Percentiles rank a stretch among this genome's conserved stretches.
Evolutionary conservation across 2,888 invertebrate genomes (phyloP).

Genomic region (Elaeidobius kamerunicus): DNA sequence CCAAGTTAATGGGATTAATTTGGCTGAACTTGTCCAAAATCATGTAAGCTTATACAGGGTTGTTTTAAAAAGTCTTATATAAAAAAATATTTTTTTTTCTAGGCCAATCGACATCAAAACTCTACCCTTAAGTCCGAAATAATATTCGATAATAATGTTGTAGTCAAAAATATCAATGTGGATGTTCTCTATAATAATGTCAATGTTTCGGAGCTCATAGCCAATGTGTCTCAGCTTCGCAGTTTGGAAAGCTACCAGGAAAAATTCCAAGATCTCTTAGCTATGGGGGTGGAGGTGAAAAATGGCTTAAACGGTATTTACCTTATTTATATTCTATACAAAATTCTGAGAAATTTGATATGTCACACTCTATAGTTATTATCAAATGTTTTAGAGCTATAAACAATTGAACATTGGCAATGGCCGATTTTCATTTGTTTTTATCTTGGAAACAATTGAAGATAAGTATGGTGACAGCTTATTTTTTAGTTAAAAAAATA

Average conservation of each 20-base stretch:
- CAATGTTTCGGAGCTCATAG: conserved; percentile 42
- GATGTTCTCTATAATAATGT: conserved; percentile 42
- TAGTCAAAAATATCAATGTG: conserved; percentile 42
- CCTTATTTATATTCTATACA: not conserved
- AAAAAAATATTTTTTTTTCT: conserved; percentile 29
- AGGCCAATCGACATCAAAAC: conserved; percentile 41
- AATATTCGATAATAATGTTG: conserved; percentile 41
- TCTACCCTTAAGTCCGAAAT: conserved; percentile 39
- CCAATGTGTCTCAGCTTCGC: conserved; percentile 39
- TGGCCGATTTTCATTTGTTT: not conserved
- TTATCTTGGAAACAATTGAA: too few relatives aligned
- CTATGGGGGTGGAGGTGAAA: conserved; percentile 38
- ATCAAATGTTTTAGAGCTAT: conserved; percentile 4
- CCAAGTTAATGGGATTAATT: conserved; percentile 41
- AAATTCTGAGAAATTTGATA: not conserved
- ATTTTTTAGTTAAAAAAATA: too few relatives aligned
- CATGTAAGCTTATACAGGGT: conserved; percentile 39
- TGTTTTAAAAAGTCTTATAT: too few relatives aligned
- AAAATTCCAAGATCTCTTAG: conserved; percentile 42
- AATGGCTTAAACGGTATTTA: conserved; percentile 43
- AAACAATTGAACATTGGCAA: not conserved
- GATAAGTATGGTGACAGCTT: too few relatives aligned
- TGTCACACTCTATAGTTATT: not conserved
- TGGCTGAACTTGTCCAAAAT: conserved; percentile 40
- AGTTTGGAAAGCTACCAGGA: conserved; percentile 43